These are phyloP conservation scores for Agrilus biguttatus DNA, from an alignment of 2,888 invertebrate species.

Conservation along the genomic window DNA sequence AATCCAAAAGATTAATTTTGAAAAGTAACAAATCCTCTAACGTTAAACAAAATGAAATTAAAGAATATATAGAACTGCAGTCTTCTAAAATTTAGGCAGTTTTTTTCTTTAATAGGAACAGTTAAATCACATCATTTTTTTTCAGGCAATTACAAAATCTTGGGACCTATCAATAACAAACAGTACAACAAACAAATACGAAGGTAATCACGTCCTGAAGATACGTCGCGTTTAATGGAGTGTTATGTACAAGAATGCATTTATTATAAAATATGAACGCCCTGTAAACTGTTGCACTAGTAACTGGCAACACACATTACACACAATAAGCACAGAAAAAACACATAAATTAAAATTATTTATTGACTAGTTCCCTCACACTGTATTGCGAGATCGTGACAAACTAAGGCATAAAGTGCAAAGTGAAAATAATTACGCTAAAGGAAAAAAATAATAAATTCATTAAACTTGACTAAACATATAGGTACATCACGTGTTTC, in stretches of 20 bases:
- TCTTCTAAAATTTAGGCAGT: slow-evolving; percentile 34
- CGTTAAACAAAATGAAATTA: slow-evolving; percentile 17
- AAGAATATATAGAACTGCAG: slow-evolving; percentile 29
- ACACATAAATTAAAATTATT: slow-evolving; percentile 23
- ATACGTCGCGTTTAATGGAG: neutral
- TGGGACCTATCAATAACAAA: slow-evolving; percentile 17
- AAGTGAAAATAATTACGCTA: slow-evolving; percentile 17
- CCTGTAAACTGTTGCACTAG: slow-evolving; percentile 18
- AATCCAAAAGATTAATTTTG: slow-evolving; percentile 32
- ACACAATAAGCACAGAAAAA: slow-evolving; percentile 17
- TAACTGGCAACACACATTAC: neutral
- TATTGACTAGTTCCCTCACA: slow-evolving; percentile 36
- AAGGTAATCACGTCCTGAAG: slow-evolving; percentile 21
- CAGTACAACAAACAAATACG: slow-evolving; percentile 10
- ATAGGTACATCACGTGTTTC: too few species aligned
- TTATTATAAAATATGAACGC: slow-evolving; percentile 8
- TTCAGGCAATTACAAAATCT: slow-evolving; percentile 22
- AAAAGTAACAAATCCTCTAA: slow-evolving; percentile 21
- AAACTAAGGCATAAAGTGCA: slow-evolving; percentile 16
- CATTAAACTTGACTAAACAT: slow-evolving; percentile 6
- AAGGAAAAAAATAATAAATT: slow-evolving; percentile 9
- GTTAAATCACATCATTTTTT: slow-evolving; percentile 26
- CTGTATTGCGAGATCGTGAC: slow-evolving; percentile 28
- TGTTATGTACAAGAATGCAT: slow-evolving; percentile 12
- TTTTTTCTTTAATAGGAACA: slow-evolving; percentile 25